Base-by-base conservation (phyloP, 1,140 invertebrate genomes). In the Camponotus vicinus region DNA sequence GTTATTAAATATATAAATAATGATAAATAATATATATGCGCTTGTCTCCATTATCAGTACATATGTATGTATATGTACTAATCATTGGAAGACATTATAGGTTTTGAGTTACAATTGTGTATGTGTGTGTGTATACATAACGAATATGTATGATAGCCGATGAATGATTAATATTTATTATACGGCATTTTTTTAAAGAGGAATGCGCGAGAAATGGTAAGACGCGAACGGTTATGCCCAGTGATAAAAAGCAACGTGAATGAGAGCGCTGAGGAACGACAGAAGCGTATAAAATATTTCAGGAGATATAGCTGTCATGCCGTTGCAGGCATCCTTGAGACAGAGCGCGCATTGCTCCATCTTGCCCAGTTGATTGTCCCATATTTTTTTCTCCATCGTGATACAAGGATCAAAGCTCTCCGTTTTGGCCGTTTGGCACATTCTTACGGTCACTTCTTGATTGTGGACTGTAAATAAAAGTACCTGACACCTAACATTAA, bases 391-490 rank as follows among this genome's bases (percentile, higher is more conserved):
- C 15, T 87, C 9, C 7, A 91, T 89, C 15, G 76, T 71, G 34
- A 90, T 89, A 84, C 94, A 95, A 0, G 92, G 91, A 64, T 94
- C 90, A 7, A 93, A 52, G 1, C 52, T 40, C 7, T 91, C 89
- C 0, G 87, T 92, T 77, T 94, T 92, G 11, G 92, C 89, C 1
- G 86, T 88, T 75, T 95, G 93, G 64, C 94, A 95, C 49, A 64
- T 94, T 80, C 94, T 92, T 49, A 94, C 21, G 2, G 75, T 92
- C 34, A 93, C 69, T 21, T 92, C 85, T 37, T 90, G 67, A 9
- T 80, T 59, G 0, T 11, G n/a, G 15, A 77, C 87, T 88, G 63
- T 1, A 66, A 82, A 82, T 66, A 45, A 49, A 52, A 52, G 6
- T 52, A 18, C 15, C 1, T 52, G 13, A 15, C 5, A 5, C 15